These are phyloP conservation scores for Arion vulgaris DNA, from an alignment of 1,140 invertebrate genomes.

Conservation along the genomic window DNA sequence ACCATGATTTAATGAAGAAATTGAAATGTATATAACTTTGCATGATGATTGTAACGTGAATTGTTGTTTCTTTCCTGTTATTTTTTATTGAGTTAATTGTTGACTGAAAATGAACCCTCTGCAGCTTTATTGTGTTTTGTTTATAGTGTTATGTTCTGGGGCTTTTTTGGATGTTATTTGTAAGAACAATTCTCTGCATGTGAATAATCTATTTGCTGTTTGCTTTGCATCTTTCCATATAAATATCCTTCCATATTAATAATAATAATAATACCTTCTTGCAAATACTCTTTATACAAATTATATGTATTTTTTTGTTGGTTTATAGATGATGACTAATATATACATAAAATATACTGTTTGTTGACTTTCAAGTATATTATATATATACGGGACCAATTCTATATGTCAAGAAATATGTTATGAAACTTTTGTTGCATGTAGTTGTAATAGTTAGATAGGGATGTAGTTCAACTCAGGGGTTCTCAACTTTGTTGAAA, in stretches of 20 bases:
- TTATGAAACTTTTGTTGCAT: neutral
- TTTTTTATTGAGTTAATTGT: too few species aligned
- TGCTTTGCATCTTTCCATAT: neutral
- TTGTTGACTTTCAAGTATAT: neutral
- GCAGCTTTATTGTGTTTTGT: too few species aligned
- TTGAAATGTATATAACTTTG: too few species aligned
- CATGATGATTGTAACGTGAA: too few species aligned
- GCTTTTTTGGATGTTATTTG: too few species aligned
- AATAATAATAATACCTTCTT: neutral
- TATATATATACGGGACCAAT: conserved; percentile 11
- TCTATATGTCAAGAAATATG: neutral
- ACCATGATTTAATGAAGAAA: too few species aligned
- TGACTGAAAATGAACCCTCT: too few species aligned
- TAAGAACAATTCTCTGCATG: neutral
- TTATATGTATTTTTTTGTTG: neutral
- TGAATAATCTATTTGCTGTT: conserved; percentile 5
- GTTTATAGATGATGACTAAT: neutral
- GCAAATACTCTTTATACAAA: neutral
- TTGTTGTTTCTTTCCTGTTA: too few species aligned
- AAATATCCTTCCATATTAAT: conserved; percentile 17
- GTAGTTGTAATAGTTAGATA: neutral
- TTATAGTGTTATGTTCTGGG: too few species aligned
- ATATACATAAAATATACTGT: neutral
- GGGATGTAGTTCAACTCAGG: too few species aligned
- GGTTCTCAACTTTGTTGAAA: too few species aligned